Evolutionary conservation across 2,888 invertebrate species (phyloP).

Genomic region (Blastobasis lacticolella): DNA sequence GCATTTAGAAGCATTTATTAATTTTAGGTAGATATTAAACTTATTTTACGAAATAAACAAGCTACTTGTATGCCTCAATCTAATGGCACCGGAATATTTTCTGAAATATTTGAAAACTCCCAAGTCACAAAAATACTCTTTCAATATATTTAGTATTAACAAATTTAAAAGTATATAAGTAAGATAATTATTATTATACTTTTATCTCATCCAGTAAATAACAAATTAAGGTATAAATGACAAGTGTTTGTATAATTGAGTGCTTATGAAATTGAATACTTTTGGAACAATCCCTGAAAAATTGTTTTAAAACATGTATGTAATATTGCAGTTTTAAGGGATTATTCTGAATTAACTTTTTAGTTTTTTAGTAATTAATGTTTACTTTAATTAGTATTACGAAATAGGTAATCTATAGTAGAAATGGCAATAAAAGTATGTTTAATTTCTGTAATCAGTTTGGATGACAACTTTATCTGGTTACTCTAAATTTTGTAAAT

Average conservation of each 20-base stretch:
- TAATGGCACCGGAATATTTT: too few relatives aligned
- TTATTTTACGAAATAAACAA: slow-evolving; percentile 21
- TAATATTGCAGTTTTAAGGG: slow-evolving; percentile 35
- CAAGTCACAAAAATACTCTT: slow-evolving; percentile 10
- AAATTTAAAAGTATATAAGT: slow-evolving; percentile 49
- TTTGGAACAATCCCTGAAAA: slow-evolving; percentile 67
- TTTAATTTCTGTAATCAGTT: too few relatives aligned
- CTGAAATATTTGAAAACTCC: not conserved
- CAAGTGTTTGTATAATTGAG: slow-evolving; percentile 50
- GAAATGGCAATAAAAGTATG: too few relatives aligned
- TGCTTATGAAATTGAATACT: slow-evolving; percentile 29
- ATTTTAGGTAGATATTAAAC: slow-evolving; percentile 15
- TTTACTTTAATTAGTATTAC: not conserved
- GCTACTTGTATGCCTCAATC: slow-evolving; percentile 10
- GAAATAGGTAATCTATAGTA: not conserved
- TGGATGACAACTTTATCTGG: not conserved
- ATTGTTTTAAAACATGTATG: slow-evolving; percentile 6
- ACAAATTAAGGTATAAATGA: slow-evolving; percentile 9
- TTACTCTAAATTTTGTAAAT: slow-evolving; percentile 8
- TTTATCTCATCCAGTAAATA: too few relatives aligned
- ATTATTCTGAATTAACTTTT: slow-evolving; percentile 56
- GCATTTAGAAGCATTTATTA: slow-evolving; percentile 65
- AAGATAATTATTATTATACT: slow-evolving; percentile 12
- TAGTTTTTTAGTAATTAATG: slow-evolving; percentile 9
- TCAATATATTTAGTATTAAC: slow-evolving; percentile 17